Base-by-base conservation (phyloP, 2,113 vertebrate species). In the Panurus biarmicus region DNA sequence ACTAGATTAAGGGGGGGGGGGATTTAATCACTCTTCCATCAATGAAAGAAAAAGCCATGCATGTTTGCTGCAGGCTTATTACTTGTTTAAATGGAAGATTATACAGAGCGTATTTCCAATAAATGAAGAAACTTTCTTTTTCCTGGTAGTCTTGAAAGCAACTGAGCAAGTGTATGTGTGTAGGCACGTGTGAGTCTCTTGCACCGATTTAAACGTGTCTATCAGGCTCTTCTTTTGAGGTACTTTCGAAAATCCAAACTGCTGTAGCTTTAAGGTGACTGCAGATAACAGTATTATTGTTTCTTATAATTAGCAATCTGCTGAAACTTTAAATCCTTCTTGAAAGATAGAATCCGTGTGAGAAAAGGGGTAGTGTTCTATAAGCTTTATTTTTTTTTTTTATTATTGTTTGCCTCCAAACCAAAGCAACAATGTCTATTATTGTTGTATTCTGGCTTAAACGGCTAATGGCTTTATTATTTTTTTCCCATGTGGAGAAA, bases 281-380 rank as follows among this genome's bases (percentile, higher is more conserved):
- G 88, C 76, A 75, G 92, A 93, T 81, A 92, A 44, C 51, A 74
- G 38, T 69, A 22, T 86, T 93, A 54, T 83, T 88, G 79, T 91
- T 71, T 88, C 74, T 79, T 85, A 70, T 81, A 93, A 96, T 94
- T 93, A 85, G 66, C 61, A 86, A 88, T 95, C 87, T 93, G 64
- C 66, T 91, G 79, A 78, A 96, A 97, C 93, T 97, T 97, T 95
- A 85, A 95, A 82, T 97, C 44, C 19, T 79, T 5, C 28, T 87
- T 67, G 83, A 56, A 88, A 85, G 86, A 35, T 89, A 48, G 64
- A 61, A 80, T 95, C 47, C 69, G 23, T 74, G 36, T 69, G 60
- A 95, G 36, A 78, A 70, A 85, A 84, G 22, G 78, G 61, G 14
- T 48, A 70, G n/a, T 69, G 57, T 93, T 90, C 33, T 16, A 35